phyloP scores from a whole-genome alignment of 2,888 invertebrate species.

The Crematogaster levior region DNA sequence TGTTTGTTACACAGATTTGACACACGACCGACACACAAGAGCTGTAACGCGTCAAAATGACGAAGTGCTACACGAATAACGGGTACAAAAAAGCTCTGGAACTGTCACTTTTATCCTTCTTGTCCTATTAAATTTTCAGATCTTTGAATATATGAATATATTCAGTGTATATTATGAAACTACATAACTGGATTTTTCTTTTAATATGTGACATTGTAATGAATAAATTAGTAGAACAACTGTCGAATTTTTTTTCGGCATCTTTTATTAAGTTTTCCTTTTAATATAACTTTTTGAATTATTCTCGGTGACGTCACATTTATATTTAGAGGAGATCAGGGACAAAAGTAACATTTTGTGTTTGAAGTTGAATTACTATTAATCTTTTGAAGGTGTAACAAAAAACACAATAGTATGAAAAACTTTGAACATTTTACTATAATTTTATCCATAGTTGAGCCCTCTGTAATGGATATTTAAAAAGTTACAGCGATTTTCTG shows the following conservation, averaged over 20 bases:
- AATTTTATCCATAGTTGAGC: too few relatives aligned
- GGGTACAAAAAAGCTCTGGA: not conserved
- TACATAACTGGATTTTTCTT: not conserved
- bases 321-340: too few relatives aligned
- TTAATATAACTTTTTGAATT: constrained; percentile 16
- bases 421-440: too few relatives aligned
- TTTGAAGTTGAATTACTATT: too few relatives aligned
- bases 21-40: not conserved
- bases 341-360: too few relatives aligned
- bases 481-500: too few relatives aligned
- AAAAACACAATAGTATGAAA: too few relatives aligned
- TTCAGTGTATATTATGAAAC: not conserved
- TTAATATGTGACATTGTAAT: not conserved
- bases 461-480: too few relatives aligned
- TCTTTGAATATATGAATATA: not conserved
- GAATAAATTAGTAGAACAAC: constrained; percentile 4
- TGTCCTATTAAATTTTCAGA: not conserved
- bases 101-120: not conserved
- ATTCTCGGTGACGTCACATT: not conserved
- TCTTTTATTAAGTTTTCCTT: constrained; percentile 16
- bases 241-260: constrained; percentile 15
- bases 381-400: too few relatives aligned
- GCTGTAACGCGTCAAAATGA: not conserved
- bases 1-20: constrained; percentile 3
- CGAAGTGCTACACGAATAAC: constrained; percentile 1